Percentiles rank a stretch among this genome's conserved stretches.
Conservation (phyloP, 2,113 vertebrate genomes). For the Elephantulus edwardii region DNA sequence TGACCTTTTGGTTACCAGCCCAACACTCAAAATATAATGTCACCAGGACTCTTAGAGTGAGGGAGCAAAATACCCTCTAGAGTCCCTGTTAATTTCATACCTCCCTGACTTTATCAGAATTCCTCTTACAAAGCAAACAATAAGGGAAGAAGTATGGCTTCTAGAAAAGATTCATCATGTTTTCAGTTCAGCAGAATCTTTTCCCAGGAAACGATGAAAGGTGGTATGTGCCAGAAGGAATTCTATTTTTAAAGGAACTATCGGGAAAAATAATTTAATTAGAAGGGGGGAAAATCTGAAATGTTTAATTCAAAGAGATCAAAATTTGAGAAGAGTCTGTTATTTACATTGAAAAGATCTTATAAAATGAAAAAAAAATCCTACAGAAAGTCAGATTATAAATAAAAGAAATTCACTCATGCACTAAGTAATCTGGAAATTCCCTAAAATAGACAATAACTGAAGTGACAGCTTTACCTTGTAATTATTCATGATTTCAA, state of each 20-base stretch:
- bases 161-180: not conserved
- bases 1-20: no score
- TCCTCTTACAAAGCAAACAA: not conserved
- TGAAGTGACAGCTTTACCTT: constrained; percentile 82
- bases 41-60: not conserved
- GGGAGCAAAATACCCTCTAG: not conserved
- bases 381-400: not conserved
- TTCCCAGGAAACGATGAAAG: not conserved
- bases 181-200: not conserved
- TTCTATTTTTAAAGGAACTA: constrained; percentile 2
- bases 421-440: not conserved
- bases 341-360: not conserved
- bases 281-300: not conserved
- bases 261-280: not conserved
- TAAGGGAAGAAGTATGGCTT: not conserved
- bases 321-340: not conserved
- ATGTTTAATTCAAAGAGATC: not conserved
- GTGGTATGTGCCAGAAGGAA: not conserved
- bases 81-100: not conserved
- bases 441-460: not conserved
- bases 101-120: not conserved
- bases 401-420: not conserved
- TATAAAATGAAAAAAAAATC: not conserved
- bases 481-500: constrained; percentile 91
- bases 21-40: no score